Evolutionary conservation across 2,888 invertebrate genomes (phyloP), one percentile per base, ranked within the genome.

Genomic region (Agrotis clavis): DNA sequence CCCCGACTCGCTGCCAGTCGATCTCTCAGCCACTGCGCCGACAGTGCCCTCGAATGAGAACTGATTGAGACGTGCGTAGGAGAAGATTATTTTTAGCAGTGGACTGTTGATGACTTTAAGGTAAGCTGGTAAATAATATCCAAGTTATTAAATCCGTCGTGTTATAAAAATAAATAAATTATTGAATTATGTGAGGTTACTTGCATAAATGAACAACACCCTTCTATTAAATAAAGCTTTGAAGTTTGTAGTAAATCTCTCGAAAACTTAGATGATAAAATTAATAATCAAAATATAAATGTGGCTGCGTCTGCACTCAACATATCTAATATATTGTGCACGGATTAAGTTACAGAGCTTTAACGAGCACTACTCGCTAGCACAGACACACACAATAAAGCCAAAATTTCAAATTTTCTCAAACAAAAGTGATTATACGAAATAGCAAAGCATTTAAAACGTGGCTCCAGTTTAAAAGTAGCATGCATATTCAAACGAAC

Each of bases 401-500:
- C 0, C 16, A 19, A 53, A 18, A 60, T 21, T 53, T 56, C 11
- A 11, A 67, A 54, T 51, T 50, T 62, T 61, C 41, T 21, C 11
- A 47, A 57, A 63, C 66, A 53, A 75, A 65, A 68, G 41, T 45
- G 30, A 59, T 70, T 59, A 56, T 65, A 53, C 45, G 47, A 62
- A 64, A 76, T 57, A 67, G 56, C 57, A 18, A 54, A 59, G 54
- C 57, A 77, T 60, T 48, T 69, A 66, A 81, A 71, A 59, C 68
- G 41, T 47, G 41, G 25, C 57, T 50, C 35, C 62, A 61, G 54
- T 77, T 83, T 50, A 25, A 25, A 63, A 74, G 56, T 51, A 67
- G 68, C 69, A 67, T 81, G 57, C 74, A 81, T 78, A 86, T 81
- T 81, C 73, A 81, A 76, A 72, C 47, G 47, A 70, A 67, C 51